These are phyloP conservation scores for Piprites chloris DNA, from an alignment of 2,113 vertebrate genomes.

Conservation along the genomic window DNA sequence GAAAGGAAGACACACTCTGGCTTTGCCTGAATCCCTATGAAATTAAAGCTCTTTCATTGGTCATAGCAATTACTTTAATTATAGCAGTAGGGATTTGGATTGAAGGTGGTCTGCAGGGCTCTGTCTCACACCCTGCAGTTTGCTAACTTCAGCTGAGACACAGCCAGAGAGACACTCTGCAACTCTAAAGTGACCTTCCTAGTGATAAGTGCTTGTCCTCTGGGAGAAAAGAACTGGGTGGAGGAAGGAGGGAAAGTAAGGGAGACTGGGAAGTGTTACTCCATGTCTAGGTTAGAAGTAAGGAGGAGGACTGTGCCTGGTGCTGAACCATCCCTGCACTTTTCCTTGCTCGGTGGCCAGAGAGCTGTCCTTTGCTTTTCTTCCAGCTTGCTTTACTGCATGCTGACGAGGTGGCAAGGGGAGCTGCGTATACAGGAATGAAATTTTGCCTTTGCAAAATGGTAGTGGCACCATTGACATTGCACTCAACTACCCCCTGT, in stretches of 20 bases:
- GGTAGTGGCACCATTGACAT: background rate
- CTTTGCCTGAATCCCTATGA: constrained; percentile 74
- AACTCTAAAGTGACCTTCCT: background rate
- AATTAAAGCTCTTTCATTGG: constrained; percentile 77
- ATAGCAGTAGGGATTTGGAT: constrained; percentile 62
- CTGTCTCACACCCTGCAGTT: background rate
- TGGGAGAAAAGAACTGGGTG: background rate
- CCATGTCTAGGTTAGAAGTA: background rate
- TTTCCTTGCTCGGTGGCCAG: fast-evolving
- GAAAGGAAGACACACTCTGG: constrained; percentile 59
- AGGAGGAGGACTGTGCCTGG: background rate
- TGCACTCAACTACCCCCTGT: fast-evolving
- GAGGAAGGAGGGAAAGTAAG: background rate
- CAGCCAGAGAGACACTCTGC: background rate
- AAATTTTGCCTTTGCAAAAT: background rate
- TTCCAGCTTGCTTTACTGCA: background rate
- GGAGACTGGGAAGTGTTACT: background rate
- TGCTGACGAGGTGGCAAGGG: background rate
- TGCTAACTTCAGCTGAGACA: constrained; percentile 14
- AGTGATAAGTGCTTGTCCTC: background rate
- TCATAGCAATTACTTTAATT: constrained; percentile 76
- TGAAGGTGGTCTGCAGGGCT: constrained; percentile 2
- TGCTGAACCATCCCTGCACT: background rate
- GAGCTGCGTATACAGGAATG: background rate
- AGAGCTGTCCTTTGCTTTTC: background rate